Conservation (phyloP, 1,140 invertebrate genomes). For the Polyergus mexicanus region DNA sequence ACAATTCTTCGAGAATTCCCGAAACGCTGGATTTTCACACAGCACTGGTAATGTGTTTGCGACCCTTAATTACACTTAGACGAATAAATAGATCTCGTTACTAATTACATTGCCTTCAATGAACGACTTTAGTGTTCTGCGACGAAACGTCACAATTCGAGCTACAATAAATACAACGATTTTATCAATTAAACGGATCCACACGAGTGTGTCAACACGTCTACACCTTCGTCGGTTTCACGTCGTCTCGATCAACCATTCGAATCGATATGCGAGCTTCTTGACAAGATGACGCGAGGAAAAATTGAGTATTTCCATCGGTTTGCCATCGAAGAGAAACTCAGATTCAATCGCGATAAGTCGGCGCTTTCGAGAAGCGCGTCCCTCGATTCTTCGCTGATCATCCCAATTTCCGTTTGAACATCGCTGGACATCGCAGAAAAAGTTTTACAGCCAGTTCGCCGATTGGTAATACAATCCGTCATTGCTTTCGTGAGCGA, state of each 20-base stretch:
- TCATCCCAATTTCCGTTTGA: slow-evolving; percentile 5
- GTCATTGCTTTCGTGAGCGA: not conserved
- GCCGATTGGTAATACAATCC: slow-evolving; percentile 8
- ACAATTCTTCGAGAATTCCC: not conserved
- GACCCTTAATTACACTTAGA: slow-evolving; percentile 69
- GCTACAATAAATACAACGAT: slow-evolving; percentile 83
- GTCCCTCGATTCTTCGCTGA: not conserved
- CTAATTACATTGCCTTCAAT: slow-evolving; percentile 71
- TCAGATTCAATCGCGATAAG: not conserved
- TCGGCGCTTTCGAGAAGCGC: not conserved
- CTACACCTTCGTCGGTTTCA: not conserved
- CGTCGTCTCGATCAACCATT: not conserved
- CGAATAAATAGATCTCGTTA: slow-evolving; percentile 74
- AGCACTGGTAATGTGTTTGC: slow-evolving; percentile 70
- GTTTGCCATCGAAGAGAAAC: not conserved
- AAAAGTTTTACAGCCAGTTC: not conserved
- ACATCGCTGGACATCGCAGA: not conserved
- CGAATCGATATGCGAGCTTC: not conserved
- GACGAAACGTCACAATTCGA: slow-evolving; percentile 15
- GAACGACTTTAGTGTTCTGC: slow-evolving; percentile 40
- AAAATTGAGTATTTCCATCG: not conserved
- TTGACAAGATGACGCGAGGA: not conserved
- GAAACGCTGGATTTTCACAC: slow-evolving; percentile 72
- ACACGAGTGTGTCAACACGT: not conserved
- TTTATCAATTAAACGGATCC: slow-evolving; percentile 65